A percentile compares a stretch with the other conserved stretches of the same genome.
phyloP scores from a whole-genome alignment of 2,797 vertebrate species.

The Hybognathus amarus region DNA sequence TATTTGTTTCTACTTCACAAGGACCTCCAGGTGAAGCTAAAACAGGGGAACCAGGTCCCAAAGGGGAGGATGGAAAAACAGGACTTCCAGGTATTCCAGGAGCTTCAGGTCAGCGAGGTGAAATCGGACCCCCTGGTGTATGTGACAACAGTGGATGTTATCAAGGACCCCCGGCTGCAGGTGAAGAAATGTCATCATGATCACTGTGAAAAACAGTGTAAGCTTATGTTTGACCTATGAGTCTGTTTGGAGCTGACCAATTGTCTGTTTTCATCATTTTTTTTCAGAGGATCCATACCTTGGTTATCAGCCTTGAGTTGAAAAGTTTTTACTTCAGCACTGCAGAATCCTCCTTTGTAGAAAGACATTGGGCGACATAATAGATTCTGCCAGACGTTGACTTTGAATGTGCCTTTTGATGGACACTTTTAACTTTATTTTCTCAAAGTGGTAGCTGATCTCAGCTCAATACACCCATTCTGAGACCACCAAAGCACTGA shows the following conservation, averaged over 20 bases:
- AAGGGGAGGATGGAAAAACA: conserved; percentile 73
- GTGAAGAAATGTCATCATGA: conserved; percentile 55
- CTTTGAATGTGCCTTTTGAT: conserved; percentile 21
- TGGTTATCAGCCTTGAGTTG: conserved; percentile 74
- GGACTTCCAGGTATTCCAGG: conserved; percentile 70
- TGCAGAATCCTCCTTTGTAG: conserved; percentile 14
- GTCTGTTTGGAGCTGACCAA: background rate
- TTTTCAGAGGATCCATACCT: conserved; percentile 74
- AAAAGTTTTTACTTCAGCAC: conserved; percentile 3
- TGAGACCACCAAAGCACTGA: conserved; percentile 43
- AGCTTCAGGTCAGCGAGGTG: conserved; percentile 74
- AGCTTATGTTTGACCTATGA: background rate
- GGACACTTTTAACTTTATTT: conserved; percentile 12
- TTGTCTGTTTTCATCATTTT: conserved; percentile 45
- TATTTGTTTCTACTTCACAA: conserved; percentile 54
- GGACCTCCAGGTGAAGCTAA: conserved; percentile 78
- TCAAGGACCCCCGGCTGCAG: conserved; percentile 66
- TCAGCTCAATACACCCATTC: background rate
- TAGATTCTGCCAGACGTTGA: conserved; percentile 15
- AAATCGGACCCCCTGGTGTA: conserved; percentile 76
- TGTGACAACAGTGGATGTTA: conserved; percentile 81
- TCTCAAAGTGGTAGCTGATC: conserved; percentile 5
- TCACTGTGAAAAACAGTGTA: background rate
- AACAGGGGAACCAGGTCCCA: conserved; percentile 70
- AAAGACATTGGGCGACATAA: conserved; percentile 1